phyloP scores from a whole-genome alignment of 2,797 vertebrate species.

The Dicrostonyx torquatus region DNA sequence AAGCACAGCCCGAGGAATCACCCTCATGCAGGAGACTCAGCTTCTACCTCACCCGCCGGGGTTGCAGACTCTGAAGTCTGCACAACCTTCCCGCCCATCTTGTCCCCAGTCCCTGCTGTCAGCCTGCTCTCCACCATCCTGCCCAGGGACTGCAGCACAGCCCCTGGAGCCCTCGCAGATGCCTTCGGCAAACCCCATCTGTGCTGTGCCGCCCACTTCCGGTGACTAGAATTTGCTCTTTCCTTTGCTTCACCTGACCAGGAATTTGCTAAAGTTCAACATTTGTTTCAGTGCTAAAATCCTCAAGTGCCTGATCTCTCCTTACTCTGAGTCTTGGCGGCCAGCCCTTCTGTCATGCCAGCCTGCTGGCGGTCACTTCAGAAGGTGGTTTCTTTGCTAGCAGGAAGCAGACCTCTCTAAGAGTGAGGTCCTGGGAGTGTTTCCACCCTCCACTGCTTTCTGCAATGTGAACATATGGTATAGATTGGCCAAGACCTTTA shows the following conservation, averaged over 20 bases:
- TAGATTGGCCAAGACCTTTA: neutral
- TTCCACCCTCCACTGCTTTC: neutral
- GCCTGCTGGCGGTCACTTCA: no score
- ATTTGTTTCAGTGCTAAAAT: neutral
- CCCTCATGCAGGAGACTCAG: neutral
- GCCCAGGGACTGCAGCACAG: neutral
- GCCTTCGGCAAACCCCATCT: no score
- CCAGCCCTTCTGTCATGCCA: neutral
- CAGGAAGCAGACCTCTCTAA: neutral
- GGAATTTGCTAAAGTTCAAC: neutral
- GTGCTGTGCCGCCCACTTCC: neutral
- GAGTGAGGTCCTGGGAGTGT: neutral
- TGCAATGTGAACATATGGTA: neutral
- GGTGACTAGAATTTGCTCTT: neutral
- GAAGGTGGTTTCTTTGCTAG: neutral
- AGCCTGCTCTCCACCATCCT: no score
- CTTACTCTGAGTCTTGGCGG: neutral
- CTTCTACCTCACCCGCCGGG: neutral
- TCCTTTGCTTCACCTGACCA: neutral
- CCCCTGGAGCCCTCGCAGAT: rapidly evolving
- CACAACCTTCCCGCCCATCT: rapidly evolving
- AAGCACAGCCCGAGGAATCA: neutral
- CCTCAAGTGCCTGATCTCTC: neutral
- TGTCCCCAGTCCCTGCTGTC: neutral
- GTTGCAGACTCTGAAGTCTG: neutral